Conservation (phyloP, 2,113 vertebrate genomes). For the Campylomormyrus tamandua region DNA sequence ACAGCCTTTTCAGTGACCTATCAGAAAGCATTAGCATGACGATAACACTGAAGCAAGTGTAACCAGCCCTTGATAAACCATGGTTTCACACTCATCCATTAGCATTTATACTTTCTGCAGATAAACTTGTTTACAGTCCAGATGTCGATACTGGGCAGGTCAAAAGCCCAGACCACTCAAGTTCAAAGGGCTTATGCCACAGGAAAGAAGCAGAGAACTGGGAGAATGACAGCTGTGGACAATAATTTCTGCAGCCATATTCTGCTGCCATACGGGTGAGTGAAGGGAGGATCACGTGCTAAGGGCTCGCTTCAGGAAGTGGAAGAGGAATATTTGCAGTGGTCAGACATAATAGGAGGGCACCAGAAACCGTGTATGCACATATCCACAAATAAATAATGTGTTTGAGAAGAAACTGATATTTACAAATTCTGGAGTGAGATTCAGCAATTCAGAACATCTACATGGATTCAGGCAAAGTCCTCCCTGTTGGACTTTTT, state of each 20-base stretch:
- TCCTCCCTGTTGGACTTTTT: conserved; percentile 2
- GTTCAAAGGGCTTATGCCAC: not conserved
- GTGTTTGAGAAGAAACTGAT: not conserved
- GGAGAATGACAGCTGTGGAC: not conserved
- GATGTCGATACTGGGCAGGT: not conserved
- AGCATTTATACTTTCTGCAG: not conserved
- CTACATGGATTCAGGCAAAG: not conserved
- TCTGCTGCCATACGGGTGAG: not conserved
- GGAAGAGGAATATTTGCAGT: not conserved
- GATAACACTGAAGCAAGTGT: not conserved
- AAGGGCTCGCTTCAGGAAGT: not conserved
- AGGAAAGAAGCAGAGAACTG: not conserved
- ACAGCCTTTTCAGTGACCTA: not conserved
- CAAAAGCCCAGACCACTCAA: not conserved
- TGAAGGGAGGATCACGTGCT: not conserved
- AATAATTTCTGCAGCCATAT: not conserved
- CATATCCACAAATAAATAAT: not conserved
- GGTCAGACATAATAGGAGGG: not conserved
- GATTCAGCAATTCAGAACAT: not conserved
- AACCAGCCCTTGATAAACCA: not conserved
- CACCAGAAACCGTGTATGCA: not conserved
- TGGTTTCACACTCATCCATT: not conserved
- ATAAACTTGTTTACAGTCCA: not conserved
- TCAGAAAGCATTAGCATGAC: not conserved
- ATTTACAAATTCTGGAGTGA: not conserved